A percentile compares a stretch with the other conserved stretches of the same genome.
Evolutionary conservation across 2,113 vertebrate species (phyloP).

Genomic region (Aptenodytes forsteri): DNA sequence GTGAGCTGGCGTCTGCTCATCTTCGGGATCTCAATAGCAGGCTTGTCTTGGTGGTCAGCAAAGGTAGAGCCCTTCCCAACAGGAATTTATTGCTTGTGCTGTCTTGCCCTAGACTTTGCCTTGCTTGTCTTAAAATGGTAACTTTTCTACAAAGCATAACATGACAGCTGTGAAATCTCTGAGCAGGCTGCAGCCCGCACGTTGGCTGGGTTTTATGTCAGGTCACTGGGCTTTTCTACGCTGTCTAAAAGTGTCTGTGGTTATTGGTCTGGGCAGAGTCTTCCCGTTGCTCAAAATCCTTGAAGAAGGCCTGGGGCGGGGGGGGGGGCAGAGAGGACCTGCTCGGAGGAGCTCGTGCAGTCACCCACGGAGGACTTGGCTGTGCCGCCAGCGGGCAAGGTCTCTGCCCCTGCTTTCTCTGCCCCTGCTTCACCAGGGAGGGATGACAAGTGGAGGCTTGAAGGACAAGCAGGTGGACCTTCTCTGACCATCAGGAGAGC

Average conservation of each 20-base stretch:
- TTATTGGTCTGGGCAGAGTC: not conserved
- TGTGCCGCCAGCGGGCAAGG: fast-evolving
- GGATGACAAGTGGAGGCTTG: not conserved
- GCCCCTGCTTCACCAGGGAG: not conserved
- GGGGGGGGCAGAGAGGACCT: not conserved
- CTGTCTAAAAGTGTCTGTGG: not conserved
- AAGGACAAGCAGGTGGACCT: not conserved
- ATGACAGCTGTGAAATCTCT: not conserved
- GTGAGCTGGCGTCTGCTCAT: not conserved
- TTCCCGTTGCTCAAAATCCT: not conserved
- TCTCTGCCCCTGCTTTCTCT: not conserved
- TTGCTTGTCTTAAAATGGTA: not conserved
- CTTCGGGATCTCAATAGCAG: not conserved
- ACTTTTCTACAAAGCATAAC: not conserved
- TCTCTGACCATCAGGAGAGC: not conserved
- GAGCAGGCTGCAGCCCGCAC: not conserved
- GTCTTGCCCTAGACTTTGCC: not conserved
- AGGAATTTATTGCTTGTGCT: not conserved
- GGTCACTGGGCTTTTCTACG: not conserved
- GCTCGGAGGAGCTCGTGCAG: fast-evolving
- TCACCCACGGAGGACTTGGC: fast-evolving
- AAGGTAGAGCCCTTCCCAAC: not conserved
- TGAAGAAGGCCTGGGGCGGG: not conserved
- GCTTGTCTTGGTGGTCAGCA: not conserved
- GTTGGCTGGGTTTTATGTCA: not conserved